Evolutionary conservation across 2,888 invertebrate genomes (phyloP), one percentile per base, ranked within the genome.

Genomic region (Pterostichus niger): DNA sequence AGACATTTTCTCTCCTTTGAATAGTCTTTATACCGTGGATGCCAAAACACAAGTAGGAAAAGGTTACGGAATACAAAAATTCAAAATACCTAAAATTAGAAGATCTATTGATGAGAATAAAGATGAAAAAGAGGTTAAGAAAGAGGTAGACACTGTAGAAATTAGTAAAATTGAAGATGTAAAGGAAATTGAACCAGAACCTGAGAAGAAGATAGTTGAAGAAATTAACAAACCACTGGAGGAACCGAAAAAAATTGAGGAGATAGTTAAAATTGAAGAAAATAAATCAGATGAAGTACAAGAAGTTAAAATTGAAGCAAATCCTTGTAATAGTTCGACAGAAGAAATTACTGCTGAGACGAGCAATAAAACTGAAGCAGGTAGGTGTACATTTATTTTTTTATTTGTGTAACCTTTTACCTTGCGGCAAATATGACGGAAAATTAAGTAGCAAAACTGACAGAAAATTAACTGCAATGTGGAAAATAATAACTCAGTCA

Each of bases 41-140:
- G 87, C 88, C 0, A 87, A 89, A 73, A 87, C 88, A 0, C 89
- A 89, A 84, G 89, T 90, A 9, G 90, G 90, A 2, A 90, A 90
- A 84, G 91, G 91, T 0, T 90, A 91, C 84, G 91, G 91, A 5
- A 85, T 92, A 13, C 91, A 92, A 83, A 91, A 89, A 24, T 93
- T 92, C 84, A 91, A 91, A 85, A 93, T 93, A 83, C 92, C 93
- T 0, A 92, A 92, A 84, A 83, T 80, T 13, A 54, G 52, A 59
- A 79, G 81, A 46, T 73, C 77, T 52, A 64, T 82, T 24, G 81
- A 80, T 17, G 82, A 82, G 77, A 15, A 17, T 73, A 84, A 84
- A 77, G 24, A 49, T 1, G 82, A 84, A 61, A 52, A 33, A 33
- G 83, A 81, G 73, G 24, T 61, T 6, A 75, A 84, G 52, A 83